phyloP scores from a whole-genome alignment of 2,113 vertebrate species.

The Triplophysa rosa region DNA sequence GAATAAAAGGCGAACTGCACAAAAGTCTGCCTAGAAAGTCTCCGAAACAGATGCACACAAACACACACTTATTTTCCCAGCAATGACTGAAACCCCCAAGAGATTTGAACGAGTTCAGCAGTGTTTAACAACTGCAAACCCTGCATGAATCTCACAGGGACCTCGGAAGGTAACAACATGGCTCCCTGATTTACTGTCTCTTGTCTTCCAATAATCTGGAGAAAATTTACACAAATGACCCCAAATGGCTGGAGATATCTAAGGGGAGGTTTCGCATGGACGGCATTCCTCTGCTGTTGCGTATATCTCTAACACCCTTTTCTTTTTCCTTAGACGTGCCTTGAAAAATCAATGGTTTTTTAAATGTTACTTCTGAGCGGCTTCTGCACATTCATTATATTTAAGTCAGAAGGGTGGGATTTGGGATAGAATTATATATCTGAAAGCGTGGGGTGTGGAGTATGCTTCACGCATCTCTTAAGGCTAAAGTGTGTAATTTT shows the following conservation, averaged over 20 bases:
- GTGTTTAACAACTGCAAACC: slow-evolving; percentile 58
- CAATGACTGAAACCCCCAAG: slow-evolving; percentile 36
- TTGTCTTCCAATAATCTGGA: slow-evolving; percentile 62
- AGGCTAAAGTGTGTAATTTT: neutral
- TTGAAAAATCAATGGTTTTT: slow-evolving; percentile 26
- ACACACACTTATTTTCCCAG: slow-evolving; percentile 21
- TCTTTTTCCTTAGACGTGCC: slow-evolving; percentile 9
- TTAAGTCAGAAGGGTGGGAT: slow-evolving; percentile 6
- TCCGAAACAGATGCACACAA: neutral
- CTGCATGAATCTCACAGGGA: slow-evolving; percentile 54
- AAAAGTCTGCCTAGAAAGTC: slow-evolving; percentile 32
- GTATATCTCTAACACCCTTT: slow-evolving; percentile 2
- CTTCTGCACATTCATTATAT: slow-evolving; percentile 27
- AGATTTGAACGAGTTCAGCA: slow-evolving; percentile 72
- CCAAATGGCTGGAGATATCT: slow-evolving; percentile 58
- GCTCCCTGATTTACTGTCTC: slow-evolving; percentile 70
- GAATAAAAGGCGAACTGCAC: neutral
- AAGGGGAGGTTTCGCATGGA: slow-evolving; percentile 48
- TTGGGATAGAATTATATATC: neutral
- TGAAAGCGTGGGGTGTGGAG: neutral
- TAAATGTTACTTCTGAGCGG: slow-evolving; percentile 4
- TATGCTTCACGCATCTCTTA: neutral
- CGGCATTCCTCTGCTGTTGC: slow-evolving; percentile 46
- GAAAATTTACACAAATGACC: slow-evolving; percentile 63
- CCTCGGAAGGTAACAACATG: slow-evolving; percentile 56